A percentile compares a stretch with the other conserved stretches of the same genome.
Evolutionary conservation across 2,113 vertebrate genomes (phyloP).

Genomic region (Rhea americana): DNA sequence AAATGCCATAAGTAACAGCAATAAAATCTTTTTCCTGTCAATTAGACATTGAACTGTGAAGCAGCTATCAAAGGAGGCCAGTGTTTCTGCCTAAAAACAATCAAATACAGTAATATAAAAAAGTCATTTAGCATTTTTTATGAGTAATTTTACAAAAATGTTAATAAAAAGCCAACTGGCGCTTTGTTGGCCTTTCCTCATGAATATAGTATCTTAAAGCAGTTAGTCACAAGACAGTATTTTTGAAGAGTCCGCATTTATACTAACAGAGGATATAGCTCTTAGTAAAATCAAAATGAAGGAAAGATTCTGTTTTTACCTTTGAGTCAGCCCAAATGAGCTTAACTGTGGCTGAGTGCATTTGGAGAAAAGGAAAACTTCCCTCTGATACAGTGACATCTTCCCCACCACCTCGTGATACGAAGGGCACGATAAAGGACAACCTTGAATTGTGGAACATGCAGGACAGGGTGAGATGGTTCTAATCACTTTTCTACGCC

Average conservation of each 20-base stretch:
- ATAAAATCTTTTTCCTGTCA: neutral
- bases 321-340: neutral
- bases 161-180: neutral
- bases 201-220: neutral
- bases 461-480: neutral
- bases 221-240: neutral
- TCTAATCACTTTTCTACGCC: neutral
- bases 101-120: neutral
- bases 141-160: neutral
- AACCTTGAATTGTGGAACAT: rapidly evolving
- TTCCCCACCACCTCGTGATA: rapidly evolving
- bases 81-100: neutral
- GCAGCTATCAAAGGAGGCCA: neutral
- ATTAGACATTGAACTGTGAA: neutral
- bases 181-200: neutral
- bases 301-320: neutral
- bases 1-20: neutral
- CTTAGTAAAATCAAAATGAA: neutral
- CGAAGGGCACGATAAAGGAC: neutral
- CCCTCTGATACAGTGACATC: neutral
- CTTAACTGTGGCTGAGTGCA: rapidly evolving
- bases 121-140: neutral
- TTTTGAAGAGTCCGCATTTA: neutral
- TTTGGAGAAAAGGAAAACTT: neutral
- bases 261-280: neutral